Evolutionary conservation across 1,140 invertebrate species (phyloP).

Genomic region (Musca domestica): DNA sequence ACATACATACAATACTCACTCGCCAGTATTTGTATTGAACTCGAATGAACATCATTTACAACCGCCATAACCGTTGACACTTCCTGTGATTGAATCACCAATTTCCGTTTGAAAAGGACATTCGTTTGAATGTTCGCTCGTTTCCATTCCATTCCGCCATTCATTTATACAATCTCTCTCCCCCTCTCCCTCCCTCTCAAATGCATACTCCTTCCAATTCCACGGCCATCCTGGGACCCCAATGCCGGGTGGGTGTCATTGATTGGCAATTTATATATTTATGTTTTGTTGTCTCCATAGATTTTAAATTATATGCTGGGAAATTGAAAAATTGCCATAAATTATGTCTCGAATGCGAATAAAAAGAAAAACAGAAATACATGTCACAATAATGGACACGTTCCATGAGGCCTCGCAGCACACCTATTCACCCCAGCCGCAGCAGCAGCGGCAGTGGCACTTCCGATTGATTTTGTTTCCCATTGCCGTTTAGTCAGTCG

Average conservation of each 20-base stretch:
- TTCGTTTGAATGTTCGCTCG: neutral
- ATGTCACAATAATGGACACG: constrained; percentile 7
- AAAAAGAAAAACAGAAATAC: neutral
- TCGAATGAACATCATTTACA: constrained; percentile 20
- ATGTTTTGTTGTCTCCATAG: constrained; percentile 5
- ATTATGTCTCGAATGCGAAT: neutral
- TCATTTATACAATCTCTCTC: constrained; percentile 18
- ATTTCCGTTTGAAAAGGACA: constrained; percentile 22
- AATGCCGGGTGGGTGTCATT: neutral
- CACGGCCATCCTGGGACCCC: neutral
- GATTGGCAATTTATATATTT: constrained; percentile 6
- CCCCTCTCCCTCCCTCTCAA: neutral
- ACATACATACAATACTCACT: no score
- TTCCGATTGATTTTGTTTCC: no score
- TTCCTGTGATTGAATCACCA: constrained; percentile 21
- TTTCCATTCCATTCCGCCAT: no score
- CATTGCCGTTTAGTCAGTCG: no score
- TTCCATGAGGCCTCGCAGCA: neutral
- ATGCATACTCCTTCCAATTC: neutral
- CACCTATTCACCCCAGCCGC: no score
- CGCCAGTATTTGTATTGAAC: constrained; percentile 9
- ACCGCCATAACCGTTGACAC: constrained; percentile 21
- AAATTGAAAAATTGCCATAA: constrained; percentile 23
- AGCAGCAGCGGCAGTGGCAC: no score
- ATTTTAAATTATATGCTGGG: constrained; percentile 21